Evolutionary conservation across 2,888 invertebrate genomes (phyloP).

Genomic region (Trilocha varians): DNA sequence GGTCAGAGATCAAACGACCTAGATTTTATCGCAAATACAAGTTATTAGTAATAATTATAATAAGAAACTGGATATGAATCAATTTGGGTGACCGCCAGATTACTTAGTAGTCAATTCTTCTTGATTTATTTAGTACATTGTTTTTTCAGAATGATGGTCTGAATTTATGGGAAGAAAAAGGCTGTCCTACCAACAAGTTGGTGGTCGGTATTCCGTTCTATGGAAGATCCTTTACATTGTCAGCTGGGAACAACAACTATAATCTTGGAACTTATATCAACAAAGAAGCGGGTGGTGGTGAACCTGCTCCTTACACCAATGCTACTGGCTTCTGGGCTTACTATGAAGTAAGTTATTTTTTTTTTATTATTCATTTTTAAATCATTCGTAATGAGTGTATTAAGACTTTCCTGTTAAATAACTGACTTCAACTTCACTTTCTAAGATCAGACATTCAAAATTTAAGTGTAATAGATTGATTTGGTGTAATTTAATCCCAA

Average conservation of each 20-base stretch:
- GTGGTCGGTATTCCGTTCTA: slow-evolving; percentile 93
- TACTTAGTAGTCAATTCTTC: background rate
- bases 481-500: too few species aligned
- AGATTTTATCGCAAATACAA: too few species aligned
- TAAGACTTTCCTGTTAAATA: too few species aligned
- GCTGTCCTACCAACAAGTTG: slow-evolving; percentile 88
- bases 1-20: too few species aligned
- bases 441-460: too few species aligned
- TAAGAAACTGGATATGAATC: too few species aligned
- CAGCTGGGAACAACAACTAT: slow-evolving; percentile 87
- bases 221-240: slow-evolving; percentile 87
- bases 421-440: too few species aligned
- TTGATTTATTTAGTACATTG: background rate
- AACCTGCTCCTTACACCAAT: slow-evolving; percentile 87
- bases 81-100: too few species aligned
- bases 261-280: slow-evolving; percentile 89
- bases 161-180: slow-evolving; percentile 89
- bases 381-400: too few species aligned
- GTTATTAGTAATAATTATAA: too few species aligned
- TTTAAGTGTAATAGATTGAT: too few species aligned
- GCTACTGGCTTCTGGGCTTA: slow-evolving; percentile 91
- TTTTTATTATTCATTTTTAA: too few species aligned
- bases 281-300: slow-evolving; percentile 91
- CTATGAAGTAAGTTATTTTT: slow-evolving; percentile 76
- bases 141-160: slow-evolving; percentile 85